Evolutionary conservation across 30 jellyfish, hydroid and myxozoan species (phyloP).

Genomic region (Rhopilema esculentum): DNA sequence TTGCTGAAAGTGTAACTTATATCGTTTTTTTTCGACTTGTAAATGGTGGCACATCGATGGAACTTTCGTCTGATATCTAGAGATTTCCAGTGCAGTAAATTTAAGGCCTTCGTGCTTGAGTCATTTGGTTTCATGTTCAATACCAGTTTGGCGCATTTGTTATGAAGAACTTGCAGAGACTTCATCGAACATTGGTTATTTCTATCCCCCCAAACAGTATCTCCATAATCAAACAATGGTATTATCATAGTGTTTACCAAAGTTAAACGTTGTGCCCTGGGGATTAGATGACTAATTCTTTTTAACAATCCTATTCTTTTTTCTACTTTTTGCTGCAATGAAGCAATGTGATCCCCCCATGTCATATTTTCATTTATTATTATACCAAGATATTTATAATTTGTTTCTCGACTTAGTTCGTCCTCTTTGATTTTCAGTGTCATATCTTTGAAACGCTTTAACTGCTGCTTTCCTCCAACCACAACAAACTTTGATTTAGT

Average conservation of each 20-base stretch:
- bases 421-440: slow-evolving; percentile 10
- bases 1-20: slow-evolving; percentile 50
- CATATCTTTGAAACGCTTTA: background rate
- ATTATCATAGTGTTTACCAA: slow-evolving; percentile 48
- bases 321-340: slow-evolving; percentile 77
- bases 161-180: slow-evolving; percentile 56
- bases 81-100: slow-evolving; percentile 36
- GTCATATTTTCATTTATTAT: slow-evolving; percentile 62
- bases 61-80: slow-evolving; percentile 63
- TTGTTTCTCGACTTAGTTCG: slow-evolving; percentile 62
- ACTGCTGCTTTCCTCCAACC: slow-evolving; percentile 49
- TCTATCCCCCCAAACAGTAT: slow-evolving; percentile 54
- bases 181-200: slow-evolving; percentile 31
- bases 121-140: slow-evolving; percentile 69
- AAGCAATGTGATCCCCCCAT: slow-evolving; percentile 78
- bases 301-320: slow-evolving; percentile 68
- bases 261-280: slow-evolving; percentile 67
- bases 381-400: slow-evolving; percentile 41
- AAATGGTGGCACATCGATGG: slow-evolving; percentile 70
- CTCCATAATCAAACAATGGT: slow-evolving; percentile 58
- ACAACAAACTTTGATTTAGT: slow-evolving; percentile 67
- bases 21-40: slow-evolving; percentile 53
- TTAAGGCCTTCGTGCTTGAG: background rate
- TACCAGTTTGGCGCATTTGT: slow-evolving; percentile 71
- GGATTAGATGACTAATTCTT: slow-evolving; percentile 53